A percentile compares a stretch with the other conserved stretches of the same genome.
These are phyloP conservation scores for Phoenoteleia sp. DNA, from an alignment of 2,888 invertebrate species.

Conservation along the genomic window DNA sequence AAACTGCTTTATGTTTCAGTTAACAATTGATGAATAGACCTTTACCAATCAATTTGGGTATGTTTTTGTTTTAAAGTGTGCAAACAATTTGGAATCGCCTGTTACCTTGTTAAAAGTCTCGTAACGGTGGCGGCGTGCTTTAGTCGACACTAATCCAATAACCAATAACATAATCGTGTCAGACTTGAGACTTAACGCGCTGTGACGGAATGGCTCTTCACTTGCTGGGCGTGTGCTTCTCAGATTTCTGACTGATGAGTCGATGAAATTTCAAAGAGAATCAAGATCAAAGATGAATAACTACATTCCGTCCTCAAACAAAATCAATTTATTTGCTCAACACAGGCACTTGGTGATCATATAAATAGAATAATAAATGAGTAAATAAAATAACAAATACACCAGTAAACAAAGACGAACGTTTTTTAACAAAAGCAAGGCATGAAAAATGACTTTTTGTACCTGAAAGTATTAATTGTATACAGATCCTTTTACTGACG, in stretches of 20 bases:
- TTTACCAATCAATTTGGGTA: background rate
- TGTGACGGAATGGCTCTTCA: slow-evolving; percentile 62
- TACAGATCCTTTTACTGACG: no score
- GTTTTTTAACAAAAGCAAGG: no score
- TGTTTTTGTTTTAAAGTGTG: slow-evolving; percentile 39
- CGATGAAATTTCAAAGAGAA: slow-evolving; percentile 62
- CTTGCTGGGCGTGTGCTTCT: slow-evolving; percentile 58
- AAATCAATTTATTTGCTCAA: slow-evolving; percentile 43
- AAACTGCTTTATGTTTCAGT: background rate
- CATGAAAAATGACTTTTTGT: no score
- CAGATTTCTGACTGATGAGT: slow-evolving; percentile 59
- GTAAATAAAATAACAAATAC: background rate
- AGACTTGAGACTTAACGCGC: slow-evolving; percentile 35
- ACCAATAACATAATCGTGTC: slow-evolving; percentile 57
- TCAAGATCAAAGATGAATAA: slow-evolving; percentile 51
- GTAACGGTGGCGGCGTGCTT: slow-evolving; percentile 45
- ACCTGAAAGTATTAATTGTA: background rate
- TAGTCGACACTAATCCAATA: slow-evolving; percentile 58
- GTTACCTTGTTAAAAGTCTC: slow-evolving; percentile 39
- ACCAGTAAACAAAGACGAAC: no score
- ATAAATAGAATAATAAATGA: slow-evolving; percentile 13
- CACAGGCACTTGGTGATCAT: background rate
- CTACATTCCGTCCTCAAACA: slow-evolving; percentile 27
- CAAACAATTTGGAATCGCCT: slow-evolving; percentile 44
- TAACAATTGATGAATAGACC: background rate